Conservation (phyloP, 2,888 invertebrate genomes). For the Drosophila paramelanica region DNA sequence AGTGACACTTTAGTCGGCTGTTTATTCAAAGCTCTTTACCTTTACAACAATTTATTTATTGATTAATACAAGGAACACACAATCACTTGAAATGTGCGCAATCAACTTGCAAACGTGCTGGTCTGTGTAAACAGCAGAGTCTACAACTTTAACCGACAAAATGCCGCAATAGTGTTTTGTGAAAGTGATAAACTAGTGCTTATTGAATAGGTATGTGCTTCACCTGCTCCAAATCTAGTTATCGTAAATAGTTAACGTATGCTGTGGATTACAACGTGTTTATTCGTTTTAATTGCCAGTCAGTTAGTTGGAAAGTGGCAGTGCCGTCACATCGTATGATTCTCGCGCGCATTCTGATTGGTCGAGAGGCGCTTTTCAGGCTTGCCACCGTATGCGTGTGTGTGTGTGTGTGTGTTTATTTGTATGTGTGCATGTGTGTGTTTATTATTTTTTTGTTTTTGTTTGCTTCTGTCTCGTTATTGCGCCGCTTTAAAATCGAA, state of each 20-base stretch:
- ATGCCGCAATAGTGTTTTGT: conserved; percentile 18
- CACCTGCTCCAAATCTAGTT: neutral
- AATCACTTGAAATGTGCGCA: conserved; percentile 11
- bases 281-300: conserved; percentile 9
- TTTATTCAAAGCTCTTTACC: conserved; percentile 21
- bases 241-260: neutral
- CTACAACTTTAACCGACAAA: conserved; percentile 30
- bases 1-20: conserved; percentile 1
- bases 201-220: conserved; percentile 32
- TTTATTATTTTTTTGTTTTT: conserved; percentile 35
- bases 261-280: conserved; percentile 2
- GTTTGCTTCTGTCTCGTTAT: conserved; percentile 43
- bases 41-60: conserved; percentile 20
- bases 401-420: conserved; percentile 13
- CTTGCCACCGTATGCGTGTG: conserved; percentile 31
- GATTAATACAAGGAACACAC: neutral
- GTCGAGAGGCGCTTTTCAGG: conserved; percentile 61
- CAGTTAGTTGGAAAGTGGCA: conserved; percentile 24
- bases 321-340: conserved; percentile 85
- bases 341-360: conserved; percentile 82
- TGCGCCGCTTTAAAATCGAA: conserved; percentile 64
- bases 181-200: conserved; percentile 21
- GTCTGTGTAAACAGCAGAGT: conserved; percentile 3
- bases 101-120: conserved; percentile 1
- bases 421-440: conserved; percentile 8